Evolutionary conservation across 2,888 invertebrate species (phyloP).

Genomic region (Andrena camellia): DNA sequence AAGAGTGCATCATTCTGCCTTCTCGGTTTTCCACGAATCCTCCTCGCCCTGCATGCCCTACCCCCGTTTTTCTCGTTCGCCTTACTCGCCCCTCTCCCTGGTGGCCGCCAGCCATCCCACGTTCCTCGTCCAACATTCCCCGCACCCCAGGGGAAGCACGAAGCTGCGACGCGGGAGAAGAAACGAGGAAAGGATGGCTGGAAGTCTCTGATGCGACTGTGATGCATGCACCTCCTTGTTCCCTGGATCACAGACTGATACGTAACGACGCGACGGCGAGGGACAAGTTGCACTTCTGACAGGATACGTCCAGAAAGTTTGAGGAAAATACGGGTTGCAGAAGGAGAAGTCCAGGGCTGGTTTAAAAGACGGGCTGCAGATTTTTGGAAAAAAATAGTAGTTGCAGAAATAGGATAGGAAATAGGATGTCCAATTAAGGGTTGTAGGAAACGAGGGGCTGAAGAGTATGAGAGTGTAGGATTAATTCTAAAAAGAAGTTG

Average conservation of each 20-base stretch:
- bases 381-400: too few species aligned
- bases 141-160: conserved; percentile 44
- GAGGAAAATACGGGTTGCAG: too few species aligned
- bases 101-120: conserved; percentile 7
- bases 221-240: conserved; percentile 31
- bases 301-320: too few species aligned
- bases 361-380: too few species aligned
- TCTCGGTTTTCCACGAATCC: conserved; percentile 63
- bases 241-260: conserved; percentile 13
- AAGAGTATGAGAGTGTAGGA: too few species aligned
- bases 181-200: conserved; percentile 32
- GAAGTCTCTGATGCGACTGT: conserved; percentile 27
- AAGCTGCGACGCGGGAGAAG: conserved; percentile 29
- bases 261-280: background rate
- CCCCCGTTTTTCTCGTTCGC: conserved; percentile 27
- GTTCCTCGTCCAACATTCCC: conserved; percentile 2
- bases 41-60: conserved; percentile 18
- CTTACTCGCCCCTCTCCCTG: background rate
- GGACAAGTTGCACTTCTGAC: background rate
- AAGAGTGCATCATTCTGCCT: conserved; percentile 50
- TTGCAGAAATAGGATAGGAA: too few species aligned
- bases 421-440: too few species aligned
- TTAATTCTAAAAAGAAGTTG: too few species aligned
- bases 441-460: too few species aligned
- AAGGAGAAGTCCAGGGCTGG: too few species aligned